Evolutionary conservation across 2,113 vertebrate genomes (phyloP).

Genomic region (Dryoscopus gambensis): DNA sequence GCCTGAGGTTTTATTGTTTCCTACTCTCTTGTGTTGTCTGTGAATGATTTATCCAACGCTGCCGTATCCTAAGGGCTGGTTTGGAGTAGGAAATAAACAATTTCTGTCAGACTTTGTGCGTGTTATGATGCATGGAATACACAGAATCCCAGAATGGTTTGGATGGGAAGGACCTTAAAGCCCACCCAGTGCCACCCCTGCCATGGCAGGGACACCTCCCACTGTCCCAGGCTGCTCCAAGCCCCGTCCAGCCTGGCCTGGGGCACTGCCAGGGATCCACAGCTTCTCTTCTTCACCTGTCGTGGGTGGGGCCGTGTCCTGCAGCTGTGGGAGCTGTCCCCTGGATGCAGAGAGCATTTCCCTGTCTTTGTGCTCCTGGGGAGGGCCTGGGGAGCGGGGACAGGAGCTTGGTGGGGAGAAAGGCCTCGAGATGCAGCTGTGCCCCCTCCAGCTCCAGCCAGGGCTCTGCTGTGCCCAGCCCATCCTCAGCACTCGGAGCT

Average conservation of each 20-base stretch:
- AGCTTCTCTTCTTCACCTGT: neutral
- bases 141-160: neutral
- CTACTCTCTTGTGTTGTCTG: neutral
- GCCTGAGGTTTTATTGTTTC: neutral
- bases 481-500: accelerated
- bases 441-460: neutral
- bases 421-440: neutral
- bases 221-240: neutral
- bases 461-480: neutral
- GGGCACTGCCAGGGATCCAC: neutral
- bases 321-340: neutral
- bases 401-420: neutral
- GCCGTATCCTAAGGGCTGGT: neutral
- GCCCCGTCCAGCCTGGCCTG: neutral
- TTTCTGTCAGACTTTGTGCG: neutral
- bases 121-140: neutral
- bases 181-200: neutral
- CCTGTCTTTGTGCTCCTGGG: neutral
- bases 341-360: neutral
- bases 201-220: neutral
- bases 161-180: neutral
- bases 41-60: neutral
- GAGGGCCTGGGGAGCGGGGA: neutral
- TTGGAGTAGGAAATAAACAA: neutral
- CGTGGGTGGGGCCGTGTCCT: accelerated